These are phyloP conservation scores for Aphodius sticticus DNA, from an alignment of 2,888 invertebrate genomes.

Conservation along the genomic window DNA sequence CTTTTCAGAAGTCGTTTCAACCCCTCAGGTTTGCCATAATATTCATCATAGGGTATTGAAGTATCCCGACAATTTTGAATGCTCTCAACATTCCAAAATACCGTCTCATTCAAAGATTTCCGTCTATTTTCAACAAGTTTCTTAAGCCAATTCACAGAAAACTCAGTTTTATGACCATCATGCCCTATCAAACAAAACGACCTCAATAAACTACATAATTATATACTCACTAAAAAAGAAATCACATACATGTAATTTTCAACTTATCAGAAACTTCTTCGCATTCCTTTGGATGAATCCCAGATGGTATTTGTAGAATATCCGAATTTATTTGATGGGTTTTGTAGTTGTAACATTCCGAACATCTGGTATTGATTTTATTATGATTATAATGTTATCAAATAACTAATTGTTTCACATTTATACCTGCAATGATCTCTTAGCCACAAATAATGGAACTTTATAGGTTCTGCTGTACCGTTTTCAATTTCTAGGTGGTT, in stretches of 20 bases:
- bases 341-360: constrained; percentile 65
- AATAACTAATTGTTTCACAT: too few species aligned
- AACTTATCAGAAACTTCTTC: constrained; percentile 55
- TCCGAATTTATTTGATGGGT: constrained; percentile 69
- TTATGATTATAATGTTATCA: background rate
- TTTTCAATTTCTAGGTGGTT: constrained; percentile 33
- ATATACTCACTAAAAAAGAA: constrained; percentile 21
- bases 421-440: constrained; percentile 68
- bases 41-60: constrained; percentile 60
- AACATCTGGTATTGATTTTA: constrained; percentile 60
- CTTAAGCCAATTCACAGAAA: constrained; percentile 58
- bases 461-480: background rate
- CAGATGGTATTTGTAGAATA: constrained; percentile 64
- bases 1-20: constrained; percentile 63
- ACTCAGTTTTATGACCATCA: constrained; percentile 66
- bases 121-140: constrained; percentile 25
- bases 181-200: constrained; percentile 60
- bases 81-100: constrained; percentile 62
- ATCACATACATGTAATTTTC: constrained; percentile 65
- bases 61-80: constrained; percentile 58
- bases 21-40: constrained; percentile 57
- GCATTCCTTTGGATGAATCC: constrained; percentile 57
- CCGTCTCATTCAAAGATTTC: constrained; percentile 45
- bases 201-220: constrained; percentile 7
- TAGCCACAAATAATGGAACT: constrained; percentile 65